Conservation (phyloP, 1,140 invertebrate genomes). For the Delia radicum region DNA sequence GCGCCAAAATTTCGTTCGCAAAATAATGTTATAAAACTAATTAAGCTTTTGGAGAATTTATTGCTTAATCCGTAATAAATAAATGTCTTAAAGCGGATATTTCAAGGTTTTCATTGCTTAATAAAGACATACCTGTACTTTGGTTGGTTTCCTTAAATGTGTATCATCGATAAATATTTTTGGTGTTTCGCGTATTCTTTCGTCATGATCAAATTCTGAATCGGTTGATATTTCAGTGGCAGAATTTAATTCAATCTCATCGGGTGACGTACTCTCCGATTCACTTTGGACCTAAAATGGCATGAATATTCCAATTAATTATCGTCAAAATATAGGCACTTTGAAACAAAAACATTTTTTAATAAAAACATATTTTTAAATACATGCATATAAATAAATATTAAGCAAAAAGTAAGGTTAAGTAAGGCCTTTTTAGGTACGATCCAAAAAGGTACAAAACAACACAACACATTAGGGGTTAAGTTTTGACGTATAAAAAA, state of each 20-base stretch:
- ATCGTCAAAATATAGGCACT: too few species aligned
- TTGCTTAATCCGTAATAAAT: too few species aligned
- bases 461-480: neutral
- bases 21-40: neutral
- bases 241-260: conserved; percentile 73
- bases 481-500: neutral
- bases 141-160: conserved; percentile 58
- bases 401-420: conserved; percentile 13
- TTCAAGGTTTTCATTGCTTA: neutral
- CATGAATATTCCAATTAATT: neutral
- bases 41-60: neutral
- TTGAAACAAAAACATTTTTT: conserved; percentile 10
- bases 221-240: conserved; percentile 90
- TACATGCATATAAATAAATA: conserved; percentile 3
- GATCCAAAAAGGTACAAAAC: conserved; percentile 51
- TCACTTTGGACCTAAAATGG: conserved; percentile 64
- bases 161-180: conserved; percentile 67
- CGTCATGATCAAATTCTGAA: conserved; percentile 87
- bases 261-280: conserved; percentile 68
- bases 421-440: conserved; percentile 44
- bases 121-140: conserved; percentile 64
- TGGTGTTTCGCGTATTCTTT: conserved; percentile 65
- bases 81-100: too few species aligned
- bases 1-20: too few species aligned
- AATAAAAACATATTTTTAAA: conserved; percentile 18